phyloP scores from a whole-genome alignment of 2,797 vertebrate genomes.

The Lithobates sylvaticus region DNA sequence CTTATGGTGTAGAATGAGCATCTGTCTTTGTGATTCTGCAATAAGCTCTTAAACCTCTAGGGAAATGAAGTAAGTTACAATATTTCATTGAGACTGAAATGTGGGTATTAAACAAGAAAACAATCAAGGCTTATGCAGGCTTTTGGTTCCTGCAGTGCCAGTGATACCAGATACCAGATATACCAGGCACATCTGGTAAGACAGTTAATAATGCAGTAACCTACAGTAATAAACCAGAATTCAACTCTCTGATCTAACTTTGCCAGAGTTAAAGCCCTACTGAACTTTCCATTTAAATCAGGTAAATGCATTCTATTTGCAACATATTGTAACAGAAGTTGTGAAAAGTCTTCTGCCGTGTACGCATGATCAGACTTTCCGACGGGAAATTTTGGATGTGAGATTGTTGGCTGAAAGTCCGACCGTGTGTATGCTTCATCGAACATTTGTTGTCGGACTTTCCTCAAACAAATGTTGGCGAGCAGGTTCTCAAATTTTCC shows the following conservation, averaged over 20 bases:
- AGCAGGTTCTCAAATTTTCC: too few species aligned
- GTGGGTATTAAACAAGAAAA: slow-evolving; percentile 14
- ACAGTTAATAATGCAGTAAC: neutral
- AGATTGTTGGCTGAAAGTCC: too few species aligned
- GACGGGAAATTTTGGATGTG: too few species aligned
- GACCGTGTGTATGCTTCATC: too few species aligned
- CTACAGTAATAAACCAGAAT: neutral
- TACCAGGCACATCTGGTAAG: neutral
- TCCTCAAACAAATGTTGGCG: too few species aligned
- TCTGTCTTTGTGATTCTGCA: slow-evolving; percentile 54
- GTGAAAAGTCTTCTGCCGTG: too few species aligned
- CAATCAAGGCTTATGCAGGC: slow-evolving; percentile 39
- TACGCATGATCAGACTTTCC: too few species aligned
- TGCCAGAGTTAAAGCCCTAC: neutral
- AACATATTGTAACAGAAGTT: too few species aligned
- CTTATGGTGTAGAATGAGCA: slow-evolving; percentile 52
- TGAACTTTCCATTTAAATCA: too few species aligned
- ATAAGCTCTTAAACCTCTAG: slow-evolving; percentile 29
- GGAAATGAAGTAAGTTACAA: slow-evolving; percentile 38
- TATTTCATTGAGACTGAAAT: slow-evolving; percentile 46
- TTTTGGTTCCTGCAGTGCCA: slow-evolving; percentile 9
- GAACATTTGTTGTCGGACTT: too few species aligned
- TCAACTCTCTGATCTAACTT: neutral
- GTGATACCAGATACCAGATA: neutral
- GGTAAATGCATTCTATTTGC: too few species aligned